phyloP scores from a whole-genome alignment of 35 echinoderm and acorn worm species.

The Eucidaris tribuloides region DNA sequence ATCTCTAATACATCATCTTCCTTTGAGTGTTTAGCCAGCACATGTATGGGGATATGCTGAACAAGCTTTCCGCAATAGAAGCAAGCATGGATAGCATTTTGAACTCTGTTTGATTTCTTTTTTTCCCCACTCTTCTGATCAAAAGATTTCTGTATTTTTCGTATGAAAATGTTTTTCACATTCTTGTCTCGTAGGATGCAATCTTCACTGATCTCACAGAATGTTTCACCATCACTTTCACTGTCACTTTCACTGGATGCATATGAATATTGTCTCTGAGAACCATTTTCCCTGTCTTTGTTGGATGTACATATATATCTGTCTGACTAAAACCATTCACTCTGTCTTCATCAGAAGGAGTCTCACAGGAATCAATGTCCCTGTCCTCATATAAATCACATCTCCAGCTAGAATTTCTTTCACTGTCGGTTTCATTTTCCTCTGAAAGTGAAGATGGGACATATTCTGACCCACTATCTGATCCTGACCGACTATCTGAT shows the following conservation, averaged over 20 bases:
- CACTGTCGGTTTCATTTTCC: too few relatives aligned
- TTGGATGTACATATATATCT: neutral
- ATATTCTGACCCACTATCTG: too few relatives aligned
- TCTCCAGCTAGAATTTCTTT: too few relatives aligned
- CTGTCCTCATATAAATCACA: too few relatives aligned
- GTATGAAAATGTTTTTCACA: conserved; percentile 6
- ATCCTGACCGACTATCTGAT: too few relatives aligned
- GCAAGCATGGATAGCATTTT: conserved; percentile 32
- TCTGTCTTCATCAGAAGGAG: neutral
- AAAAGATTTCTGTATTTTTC: conserved; percentile 30
- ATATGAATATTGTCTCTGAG: neutral
- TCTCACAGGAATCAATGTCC: too few relatives aligned
- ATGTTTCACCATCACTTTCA: neutral
- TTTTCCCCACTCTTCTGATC: neutral
- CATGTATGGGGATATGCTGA: conserved; percentile 5
- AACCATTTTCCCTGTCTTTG: neutral
- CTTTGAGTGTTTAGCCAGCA: neutral
- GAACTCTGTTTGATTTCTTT: conserved; percentile 30
- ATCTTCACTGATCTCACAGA: conserved; percentile 20
- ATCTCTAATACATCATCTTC: conserved; percentile 9
- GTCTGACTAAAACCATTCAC: neutral
- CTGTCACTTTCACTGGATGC: neutral
- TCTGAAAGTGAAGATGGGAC: too few relatives aligned
- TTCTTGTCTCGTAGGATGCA: conserved; percentile 30
- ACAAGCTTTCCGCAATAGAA: conserved; percentile 33